Conservation (phyloP, 2,113 vertebrate genomes). For the Pogona vitticeps region DNA sequence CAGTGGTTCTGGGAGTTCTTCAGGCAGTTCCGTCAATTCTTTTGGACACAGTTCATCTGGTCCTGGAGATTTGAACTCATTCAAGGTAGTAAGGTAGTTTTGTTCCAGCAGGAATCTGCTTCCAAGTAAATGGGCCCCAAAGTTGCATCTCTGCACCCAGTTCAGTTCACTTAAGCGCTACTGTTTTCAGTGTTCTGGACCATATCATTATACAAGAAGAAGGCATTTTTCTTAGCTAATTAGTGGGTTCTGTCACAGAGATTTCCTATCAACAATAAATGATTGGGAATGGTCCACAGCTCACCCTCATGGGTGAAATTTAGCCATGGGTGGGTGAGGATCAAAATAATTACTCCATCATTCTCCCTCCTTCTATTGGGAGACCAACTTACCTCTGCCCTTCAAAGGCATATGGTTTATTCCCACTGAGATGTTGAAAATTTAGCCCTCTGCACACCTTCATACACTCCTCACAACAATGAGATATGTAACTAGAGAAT, state of each 20-base stretch:
- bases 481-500: no score
- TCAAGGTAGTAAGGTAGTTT: no score
- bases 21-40: no score
- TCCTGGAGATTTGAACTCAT: no score
- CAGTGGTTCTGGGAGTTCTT: no score
- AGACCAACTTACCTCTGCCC: neutral
- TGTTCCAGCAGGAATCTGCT: no score
- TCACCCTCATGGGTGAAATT: no score
- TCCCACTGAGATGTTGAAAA: neutral
- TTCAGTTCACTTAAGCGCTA: neutral
- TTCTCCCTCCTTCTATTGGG: neutral
- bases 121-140: neutral
- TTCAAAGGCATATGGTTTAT: neutral
- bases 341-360: neutral
- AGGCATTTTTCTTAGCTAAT: neutral
- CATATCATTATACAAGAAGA: neutral
- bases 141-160: neutral
- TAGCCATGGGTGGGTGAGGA: neutral
- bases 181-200: neutral
- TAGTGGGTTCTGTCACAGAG: no score
- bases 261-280: neutral
- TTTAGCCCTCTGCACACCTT: neutral
- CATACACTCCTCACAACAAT: no score
- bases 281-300: neutral
- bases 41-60: no score